A percentile compares a stretch with the other conserved stretches of the same genome.
Conservation (phyloP, 2,888 invertebrate genomes). For the Oscheius sp. region DNA sequence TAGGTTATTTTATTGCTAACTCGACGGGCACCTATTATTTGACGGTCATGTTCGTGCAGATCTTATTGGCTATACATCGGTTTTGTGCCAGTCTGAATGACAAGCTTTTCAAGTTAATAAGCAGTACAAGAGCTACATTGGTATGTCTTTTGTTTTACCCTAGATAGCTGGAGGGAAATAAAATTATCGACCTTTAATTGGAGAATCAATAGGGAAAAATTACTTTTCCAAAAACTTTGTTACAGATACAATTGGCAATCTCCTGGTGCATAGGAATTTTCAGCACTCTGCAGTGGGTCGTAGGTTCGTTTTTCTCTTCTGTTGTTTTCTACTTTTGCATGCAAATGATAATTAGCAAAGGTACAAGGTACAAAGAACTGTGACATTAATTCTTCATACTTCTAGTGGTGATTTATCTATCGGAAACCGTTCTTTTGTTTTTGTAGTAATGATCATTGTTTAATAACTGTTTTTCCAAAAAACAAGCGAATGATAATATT, state of each 20-base stretch:
- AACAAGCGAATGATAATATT: background rate
- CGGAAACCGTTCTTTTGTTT: no score
- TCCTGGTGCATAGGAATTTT: slow-evolving; percentile 14
- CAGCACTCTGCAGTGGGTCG: slow-evolving; percentile 14
- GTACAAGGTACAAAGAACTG: no score
- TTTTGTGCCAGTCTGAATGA: slow-evolving; percentile 13
- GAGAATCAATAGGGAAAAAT: no score
- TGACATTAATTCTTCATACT: no score
- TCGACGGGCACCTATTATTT: slow-evolving; percentile 19
- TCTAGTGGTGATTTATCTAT: no score
- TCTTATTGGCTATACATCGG: slow-evolving; percentile 1
- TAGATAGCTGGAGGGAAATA: no score
- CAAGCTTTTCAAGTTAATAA: background rate
- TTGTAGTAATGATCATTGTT: no score
- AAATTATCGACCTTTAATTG: no score
- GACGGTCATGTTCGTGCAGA: slow-evolving; percentile 11
- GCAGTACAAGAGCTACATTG: background rate
- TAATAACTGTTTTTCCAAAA: background rate
- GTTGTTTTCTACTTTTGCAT: no score
- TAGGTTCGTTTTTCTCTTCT: background rate
- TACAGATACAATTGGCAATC: background rate
- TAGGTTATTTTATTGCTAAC: slow-evolving; percentile 18
- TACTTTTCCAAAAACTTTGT: no score
- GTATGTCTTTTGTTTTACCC: no score
- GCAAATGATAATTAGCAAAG: no score